These are phyloP conservation scores for Rhombomys opimus DNA, from an alignment of 2,113 vertebrate genomes.

Conservation along the genomic window DNA sequence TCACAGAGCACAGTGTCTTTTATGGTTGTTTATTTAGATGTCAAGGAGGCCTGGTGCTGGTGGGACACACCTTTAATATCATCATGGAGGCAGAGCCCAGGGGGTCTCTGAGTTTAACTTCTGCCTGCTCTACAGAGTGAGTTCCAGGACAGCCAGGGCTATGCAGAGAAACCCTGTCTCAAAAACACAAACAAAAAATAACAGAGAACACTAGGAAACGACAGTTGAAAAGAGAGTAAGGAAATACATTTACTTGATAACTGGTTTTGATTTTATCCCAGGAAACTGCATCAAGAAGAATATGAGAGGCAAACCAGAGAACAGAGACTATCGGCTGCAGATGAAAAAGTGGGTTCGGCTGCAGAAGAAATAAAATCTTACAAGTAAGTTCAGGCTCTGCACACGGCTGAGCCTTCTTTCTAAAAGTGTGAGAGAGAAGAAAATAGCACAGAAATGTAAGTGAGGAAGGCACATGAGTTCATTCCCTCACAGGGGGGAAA, in stretches of 20 bases:
- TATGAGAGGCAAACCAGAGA: slow-evolving; percentile 95
- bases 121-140: neutral
- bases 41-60: neutral
- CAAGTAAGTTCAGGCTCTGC: slow-evolving; percentile 84
- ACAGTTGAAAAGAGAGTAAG: neutral
- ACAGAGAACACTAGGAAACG: neutral
- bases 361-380: slow-evolving; percentile 93
- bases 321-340: slow-evolving; percentile 92
- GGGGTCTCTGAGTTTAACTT: neutral
- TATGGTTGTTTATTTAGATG: neutral
- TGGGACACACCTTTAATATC: neutral
- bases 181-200: neutral
- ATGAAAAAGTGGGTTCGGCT: slow-evolving; percentile 91
- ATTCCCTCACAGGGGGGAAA: neutral
- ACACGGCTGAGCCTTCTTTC: neutral
- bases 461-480: neutral
- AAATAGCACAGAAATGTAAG: neutral
- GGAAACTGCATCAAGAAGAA: slow-evolving; percentile 96
- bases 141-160: neutral
- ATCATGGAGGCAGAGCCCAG: neutral
- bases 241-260: too few species aligned
- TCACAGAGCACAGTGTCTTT: neutral
- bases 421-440: neutral
- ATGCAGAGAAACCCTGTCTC: neutral
- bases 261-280: slow-evolving; percentile 71